Evolutionary conservation across 2,113 vertebrate species (phyloP), one percentile per base, ranked within the genome.

Genomic region (Corythaeola cristata): DNA sequence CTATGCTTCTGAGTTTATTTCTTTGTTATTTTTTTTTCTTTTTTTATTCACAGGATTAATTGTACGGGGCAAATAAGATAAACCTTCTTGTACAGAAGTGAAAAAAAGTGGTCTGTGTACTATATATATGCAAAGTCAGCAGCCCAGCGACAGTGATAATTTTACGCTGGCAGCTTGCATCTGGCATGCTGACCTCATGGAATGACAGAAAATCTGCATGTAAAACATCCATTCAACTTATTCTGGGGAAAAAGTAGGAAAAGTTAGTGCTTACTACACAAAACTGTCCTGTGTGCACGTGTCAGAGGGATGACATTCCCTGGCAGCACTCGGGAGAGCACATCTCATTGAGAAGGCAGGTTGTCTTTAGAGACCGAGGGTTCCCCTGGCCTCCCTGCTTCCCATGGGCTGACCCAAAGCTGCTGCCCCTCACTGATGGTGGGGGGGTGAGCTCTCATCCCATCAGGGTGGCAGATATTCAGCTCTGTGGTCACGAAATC

Each of bases 381-480:
- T 15, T 75, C n/a, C 12, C n/a, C 24, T 23, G 30, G 28, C n/a
- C 49, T 63, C 67, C 8, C 26, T 30, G 26, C 14, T 71, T 68
- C 21, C 18, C 7, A 1, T 0, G 0, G 11, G 50, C 2, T 1
- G 4, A 49, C 30, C 23, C 0, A 0, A n/a, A 39, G 50, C 15
- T 67, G 45, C 52, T 78, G 37, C 4, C 47, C 21, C 39, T 93
- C 55, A 33, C 12, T 60, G 53, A 41, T 17, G 53, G 6, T 50
- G 11, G 9, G 7, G 11, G 10, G 7, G 21, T n/a, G n/a, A 63
- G 8, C 23, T 75, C 20, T 80, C 1, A 0, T n/a, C 26, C 45
- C 6, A 1, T 26, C n/a, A 37, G 58, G 21, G n/a, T 11, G 17
- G 16, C 21, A 89, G 35, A 58, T 52, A 18, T 3, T 89, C 27